phyloP scores from a whole-genome alignment of 2,113 vertebrate species.

The Pluvialis apricaria region DNA sequence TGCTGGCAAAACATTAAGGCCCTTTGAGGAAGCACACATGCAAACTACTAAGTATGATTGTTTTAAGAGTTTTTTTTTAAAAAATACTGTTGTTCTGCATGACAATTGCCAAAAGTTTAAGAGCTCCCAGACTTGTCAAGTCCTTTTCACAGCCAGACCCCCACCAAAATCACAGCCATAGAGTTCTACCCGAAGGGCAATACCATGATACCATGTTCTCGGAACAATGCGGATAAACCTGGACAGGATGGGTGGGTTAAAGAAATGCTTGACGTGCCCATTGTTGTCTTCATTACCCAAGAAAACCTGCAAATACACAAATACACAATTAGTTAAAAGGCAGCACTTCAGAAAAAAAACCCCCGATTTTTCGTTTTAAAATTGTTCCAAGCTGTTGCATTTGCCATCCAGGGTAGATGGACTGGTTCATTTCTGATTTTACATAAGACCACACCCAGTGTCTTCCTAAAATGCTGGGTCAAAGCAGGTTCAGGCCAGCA shows the following conservation, averaged over 20 bases:
- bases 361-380: neutral
- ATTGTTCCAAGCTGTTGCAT: neutral
- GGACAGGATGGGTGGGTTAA: slow-evolving; percentile 89
- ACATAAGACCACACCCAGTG: neutral
- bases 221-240: slow-evolving; percentile 88
- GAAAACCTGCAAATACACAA: slow-evolving; percentile 80
- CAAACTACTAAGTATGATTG: neutral
- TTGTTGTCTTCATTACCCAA: slow-evolving; percentile 80
- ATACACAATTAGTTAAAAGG: neutral
- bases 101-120: neutral
- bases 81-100: neutral
- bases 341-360: neutral
- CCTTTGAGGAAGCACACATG: neutral
- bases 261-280: slow-evolving; percentile 82
- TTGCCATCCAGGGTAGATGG: neutral
- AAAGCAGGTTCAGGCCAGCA: neutral
- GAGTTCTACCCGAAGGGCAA: slow-evolving; percentile 90
- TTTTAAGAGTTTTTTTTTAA: neutral
- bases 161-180: slow-evolving; percentile 86
- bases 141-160: neutral
- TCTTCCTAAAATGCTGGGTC: neutral
- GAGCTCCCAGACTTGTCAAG: neutral
- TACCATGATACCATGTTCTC: slow-evolving; percentile 80
- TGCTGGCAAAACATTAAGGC: neutral
- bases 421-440: neutral